phyloP scores from a whole-genome alignment of 2,113 vertebrate species.

The Mirza zaza region DNA sequence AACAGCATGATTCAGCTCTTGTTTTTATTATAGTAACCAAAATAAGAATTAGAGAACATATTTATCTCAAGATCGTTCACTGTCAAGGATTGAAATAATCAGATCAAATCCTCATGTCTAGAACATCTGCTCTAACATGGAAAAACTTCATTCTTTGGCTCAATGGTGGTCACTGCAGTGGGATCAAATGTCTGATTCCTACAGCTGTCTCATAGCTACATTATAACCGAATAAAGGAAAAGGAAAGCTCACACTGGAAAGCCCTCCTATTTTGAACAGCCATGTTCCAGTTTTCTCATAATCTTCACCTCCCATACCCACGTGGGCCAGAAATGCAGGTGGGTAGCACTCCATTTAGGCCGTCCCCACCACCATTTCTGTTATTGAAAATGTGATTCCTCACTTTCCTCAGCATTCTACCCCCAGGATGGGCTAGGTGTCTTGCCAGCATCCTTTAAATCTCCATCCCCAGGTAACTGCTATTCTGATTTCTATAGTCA shows the following conservation, averaged over 20 bases:
- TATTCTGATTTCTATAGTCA: not conserved
- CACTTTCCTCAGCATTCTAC: not conserved
- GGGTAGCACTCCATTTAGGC: not conserved
- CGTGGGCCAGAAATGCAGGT: not conserved
- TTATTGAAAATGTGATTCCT: not conserved
- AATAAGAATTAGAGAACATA: not conserved
- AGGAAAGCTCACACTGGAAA: not conserved
- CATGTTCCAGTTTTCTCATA: not conserved
- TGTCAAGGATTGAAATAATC: not conserved
- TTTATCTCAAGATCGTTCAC: not conserved
- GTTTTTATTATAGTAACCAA: not conserved
- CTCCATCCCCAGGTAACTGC: not conserved
- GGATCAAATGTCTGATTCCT: not conserved
- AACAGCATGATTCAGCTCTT: not conserved
- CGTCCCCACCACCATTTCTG: not conserved
- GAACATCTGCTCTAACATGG: not conserved
- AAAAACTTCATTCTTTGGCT: not conserved
- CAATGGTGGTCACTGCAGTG: not conserved
- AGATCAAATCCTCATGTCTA: not conserved
- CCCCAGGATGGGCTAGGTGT: not conserved
- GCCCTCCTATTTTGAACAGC: not conserved
- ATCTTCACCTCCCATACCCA: not conserved
- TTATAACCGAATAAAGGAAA: not conserved
- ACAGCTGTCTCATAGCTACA: not conserved
- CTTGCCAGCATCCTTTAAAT: not conserved